Evolutionary conservation across 2,113 vertebrate species (phyloP), one percentile per base, ranked within the genome.

Genomic region (Ramphastos sulfuratus): DNA sequence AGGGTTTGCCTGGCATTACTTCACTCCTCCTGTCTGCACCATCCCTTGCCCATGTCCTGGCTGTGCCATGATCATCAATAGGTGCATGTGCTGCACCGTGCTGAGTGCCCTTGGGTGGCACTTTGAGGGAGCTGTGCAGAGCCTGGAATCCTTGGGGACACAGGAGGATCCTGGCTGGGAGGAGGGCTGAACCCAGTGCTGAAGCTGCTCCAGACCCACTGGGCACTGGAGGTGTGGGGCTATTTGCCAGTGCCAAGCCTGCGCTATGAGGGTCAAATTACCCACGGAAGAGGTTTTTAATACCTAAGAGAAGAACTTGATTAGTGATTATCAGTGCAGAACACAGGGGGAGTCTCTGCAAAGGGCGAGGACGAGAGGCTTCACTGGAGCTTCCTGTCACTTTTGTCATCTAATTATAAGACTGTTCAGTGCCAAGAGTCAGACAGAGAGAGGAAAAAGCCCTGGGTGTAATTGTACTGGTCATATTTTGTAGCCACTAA

Each of bases 351-450:
- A 93, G 72, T 23, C 97, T 97, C 97, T 98, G 84, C 61, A 69
- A 64, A 90, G 97, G 97, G 96, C 61, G 82, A 96, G 95, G 96
- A 97, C 28, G 52, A 97, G 90, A 94, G 84, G 91, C 96, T 97
- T 90, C 66, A 58, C 76, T 94, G 95, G 64, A 95, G 78, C 96
- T 90, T 93, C 94, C 96, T 97, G 98, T 98, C 98, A 98, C 89
- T 96, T 97, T 92, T 98, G 98, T 98, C 98, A 98, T 97, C 97
- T 98, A 97, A 98, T 98, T 98, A 98, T 96, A 97, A 97, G 90
- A 86, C 90, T 60, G 37, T 86, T 91, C 82, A 12, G 7, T 92
- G 93, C 85, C 87, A 83, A 50, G 67, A 28, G 42, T 79, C 58
- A 86, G 83, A 89, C 71, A 79, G 86, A 66, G 46, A 80, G 69